A percentile compares a stretch with the other conserved stretches of the same genome.
These are phyloP conservation scores for Xyliphius kryptos DNA, from an alignment of 2,113 vertebrate genomes.

Conservation along the genomic window DNA sequence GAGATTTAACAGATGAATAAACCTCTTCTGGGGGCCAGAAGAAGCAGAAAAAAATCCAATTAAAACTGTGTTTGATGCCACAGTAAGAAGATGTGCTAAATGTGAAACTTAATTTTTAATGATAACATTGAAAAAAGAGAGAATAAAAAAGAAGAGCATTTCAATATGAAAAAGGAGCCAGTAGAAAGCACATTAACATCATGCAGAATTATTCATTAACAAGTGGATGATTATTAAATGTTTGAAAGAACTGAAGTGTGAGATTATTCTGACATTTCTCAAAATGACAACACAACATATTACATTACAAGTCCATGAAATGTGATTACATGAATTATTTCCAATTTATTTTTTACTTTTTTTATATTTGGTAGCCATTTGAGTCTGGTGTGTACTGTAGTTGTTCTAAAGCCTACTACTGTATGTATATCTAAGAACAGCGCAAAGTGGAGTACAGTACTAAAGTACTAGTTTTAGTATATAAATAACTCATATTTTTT, in stretches of 20 bases:
- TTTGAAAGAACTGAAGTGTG: slow-evolving; percentile 24
- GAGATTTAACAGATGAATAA: slow-evolving; percentile 54
- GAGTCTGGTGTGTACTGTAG: too few species aligned
- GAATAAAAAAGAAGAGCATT: slow-evolving; percentile 39
- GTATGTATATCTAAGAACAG: too few species aligned
- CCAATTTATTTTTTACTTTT: neutral
- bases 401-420: too few species aligned
- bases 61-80: slow-evolving; percentile 59
- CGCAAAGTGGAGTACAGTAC: too few species aligned
- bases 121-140: slow-evolving; percentile 47
- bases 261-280: slow-evolving; percentile 15
- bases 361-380: neutral
- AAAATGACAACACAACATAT: neutral
- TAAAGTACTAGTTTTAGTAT: too few species aligned
- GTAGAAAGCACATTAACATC: slow-evolving; percentile 21
- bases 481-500: too few species aligned
- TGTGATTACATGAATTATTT: too few species aligned
- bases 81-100: slow-evolving; percentile 53
- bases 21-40: slow-evolving; percentile 51
- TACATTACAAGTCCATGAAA: too few species aligned
- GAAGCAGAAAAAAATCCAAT: slow-evolving; percentile 59
- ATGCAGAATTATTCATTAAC: slow-evolving; percentile 11
- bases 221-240: slow-evolving; percentile 22
- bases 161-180: slow-evolving; percentile 25
- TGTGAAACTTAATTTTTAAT: slow-evolving; percentile 60